A percentile compares a stretch with the other conserved stretches of the same genome.
phyloP scores from a whole-genome alignment of 2,888 invertebrate species.

The Eremobia ochroleuca region DNA sequence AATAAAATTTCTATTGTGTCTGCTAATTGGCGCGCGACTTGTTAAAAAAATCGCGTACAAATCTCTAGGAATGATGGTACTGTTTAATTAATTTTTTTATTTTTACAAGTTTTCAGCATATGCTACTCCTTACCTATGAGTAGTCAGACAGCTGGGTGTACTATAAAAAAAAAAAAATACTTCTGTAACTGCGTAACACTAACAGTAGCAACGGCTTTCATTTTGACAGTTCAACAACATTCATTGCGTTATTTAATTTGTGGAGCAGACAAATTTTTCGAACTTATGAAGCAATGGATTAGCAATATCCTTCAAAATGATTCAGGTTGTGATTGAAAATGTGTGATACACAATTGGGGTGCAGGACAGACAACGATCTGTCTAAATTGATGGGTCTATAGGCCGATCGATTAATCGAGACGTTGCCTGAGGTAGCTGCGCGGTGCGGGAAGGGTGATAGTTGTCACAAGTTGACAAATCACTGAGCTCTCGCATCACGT shows the following conservation, averaged over 20 bases:
- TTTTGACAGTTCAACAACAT: neutral
- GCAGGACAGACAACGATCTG: neutral
- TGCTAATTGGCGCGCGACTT: no score
- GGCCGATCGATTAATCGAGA: no score
- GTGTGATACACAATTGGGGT: neutral
- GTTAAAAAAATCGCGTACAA: neutral
- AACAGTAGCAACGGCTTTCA: neutral
- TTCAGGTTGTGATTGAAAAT: neutral
- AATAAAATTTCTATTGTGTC: no score
- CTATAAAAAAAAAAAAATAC: no score
- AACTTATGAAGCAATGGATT: neutral
- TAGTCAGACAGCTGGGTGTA: neutral
- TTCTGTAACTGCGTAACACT: no score
- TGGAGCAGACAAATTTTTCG: neutral
- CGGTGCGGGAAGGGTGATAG: no score
- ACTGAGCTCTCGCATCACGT: no score
- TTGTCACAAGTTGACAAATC: no score
- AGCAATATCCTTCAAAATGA: neutral
- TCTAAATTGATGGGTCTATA: neutral
- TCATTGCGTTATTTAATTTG: neutral
- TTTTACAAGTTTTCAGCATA: no score
- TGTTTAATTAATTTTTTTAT: no score
- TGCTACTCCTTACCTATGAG: neutral
- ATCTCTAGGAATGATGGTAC: neutral
- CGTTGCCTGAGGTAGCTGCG: no score